Conservation (phyloP, 2,113 vertebrate species). For the Turdus rufiventris region DNA sequence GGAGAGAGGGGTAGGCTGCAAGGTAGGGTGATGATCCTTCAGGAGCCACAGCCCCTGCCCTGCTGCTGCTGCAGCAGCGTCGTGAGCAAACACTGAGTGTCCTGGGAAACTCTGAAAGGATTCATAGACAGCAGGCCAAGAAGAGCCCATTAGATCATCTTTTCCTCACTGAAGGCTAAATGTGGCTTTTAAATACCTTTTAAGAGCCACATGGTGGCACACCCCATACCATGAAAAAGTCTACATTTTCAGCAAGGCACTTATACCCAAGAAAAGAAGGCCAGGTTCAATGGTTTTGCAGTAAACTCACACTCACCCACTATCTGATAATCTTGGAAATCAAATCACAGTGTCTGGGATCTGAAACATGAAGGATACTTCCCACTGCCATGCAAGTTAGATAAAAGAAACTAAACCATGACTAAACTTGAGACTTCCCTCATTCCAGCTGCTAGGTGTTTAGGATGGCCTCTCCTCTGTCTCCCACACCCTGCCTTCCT, state of each 20-base stretch:
- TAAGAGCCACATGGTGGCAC: not conserved
- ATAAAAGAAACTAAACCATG: not conserved
- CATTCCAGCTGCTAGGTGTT: not conserved
- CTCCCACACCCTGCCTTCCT: not conserved
- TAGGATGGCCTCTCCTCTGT: not conserved
- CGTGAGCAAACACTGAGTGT: not conserved
- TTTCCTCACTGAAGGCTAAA: slow-evolving; percentile 15
- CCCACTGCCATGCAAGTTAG: not conserved
- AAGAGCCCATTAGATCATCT: slow-evolving; percentile 23
- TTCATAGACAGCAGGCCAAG: not conserved
- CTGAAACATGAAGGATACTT: not conserved
- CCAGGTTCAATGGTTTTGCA: not conserved
- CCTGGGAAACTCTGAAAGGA: not conserved
- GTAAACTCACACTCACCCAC: not conserved
- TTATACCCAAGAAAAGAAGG: not conserved
- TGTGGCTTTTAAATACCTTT: not conserved
- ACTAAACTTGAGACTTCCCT: not conserved
- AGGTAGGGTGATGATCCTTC: accelerated
- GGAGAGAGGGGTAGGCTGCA: not conserved
- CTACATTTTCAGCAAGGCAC: not conserved
- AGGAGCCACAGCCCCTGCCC: not conserved
- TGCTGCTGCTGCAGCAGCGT: not conserved
- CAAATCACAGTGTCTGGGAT: not conserved
- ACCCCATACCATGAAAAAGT: not conserved
- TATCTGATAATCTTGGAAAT: not conserved